These are phyloP conservation scores for Lethrus apterus DNA, from an alignment of 1,140 invertebrate species.

Conservation along the genomic window DNA sequence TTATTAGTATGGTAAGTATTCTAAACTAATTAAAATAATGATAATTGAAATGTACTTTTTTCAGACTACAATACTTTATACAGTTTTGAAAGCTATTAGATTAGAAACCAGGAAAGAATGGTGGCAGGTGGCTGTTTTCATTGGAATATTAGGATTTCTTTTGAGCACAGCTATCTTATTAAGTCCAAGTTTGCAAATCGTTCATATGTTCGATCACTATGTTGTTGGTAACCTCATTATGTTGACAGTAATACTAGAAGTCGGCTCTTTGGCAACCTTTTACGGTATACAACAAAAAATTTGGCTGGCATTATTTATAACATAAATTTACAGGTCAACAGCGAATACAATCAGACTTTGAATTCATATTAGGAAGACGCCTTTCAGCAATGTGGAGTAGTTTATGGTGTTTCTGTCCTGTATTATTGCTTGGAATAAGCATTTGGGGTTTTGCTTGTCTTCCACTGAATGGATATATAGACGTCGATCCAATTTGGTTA, in stretches of 20 bases:
- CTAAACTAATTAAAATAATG: background rate
- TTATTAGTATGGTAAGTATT: constrained; percentile 45
- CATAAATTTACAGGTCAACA: constrained; percentile 39
- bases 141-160: constrained; percentile 36
- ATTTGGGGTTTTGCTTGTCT: constrained; percentile 40
- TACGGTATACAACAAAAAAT: constrained; percentile 39
- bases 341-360: constrained; percentile 45
- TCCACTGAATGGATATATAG: constrained; percentile 25
- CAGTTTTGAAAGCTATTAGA: constrained; percentile 41
- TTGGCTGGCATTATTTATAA: background rate
- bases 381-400: constrained; percentile 42
- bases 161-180: constrained; percentile 31
- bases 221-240: constrained; percentile 46
- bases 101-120: constrained; percentile 40
- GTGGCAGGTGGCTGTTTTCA: constrained; percentile 40
- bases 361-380: constrained; percentile 47
- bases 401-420: constrained; percentile 44
- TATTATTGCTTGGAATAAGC: constrained; percentile 40
- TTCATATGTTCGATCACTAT: constrained; percentile 46
- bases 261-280: constrained; percentile 44
- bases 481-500: constrained; percentile 39
- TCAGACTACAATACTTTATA: constrained; percentile 45
- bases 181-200: constrained; percentile 34
- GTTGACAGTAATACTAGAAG: constrained; percentile 42
- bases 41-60: constrained; percentile 25